Evolutionary conservation across 1,140 invertebrate genomes (phyloP), one percentile per base, ranked within the genome.

Genomic region (Eurosta solidaginis): DNA sequence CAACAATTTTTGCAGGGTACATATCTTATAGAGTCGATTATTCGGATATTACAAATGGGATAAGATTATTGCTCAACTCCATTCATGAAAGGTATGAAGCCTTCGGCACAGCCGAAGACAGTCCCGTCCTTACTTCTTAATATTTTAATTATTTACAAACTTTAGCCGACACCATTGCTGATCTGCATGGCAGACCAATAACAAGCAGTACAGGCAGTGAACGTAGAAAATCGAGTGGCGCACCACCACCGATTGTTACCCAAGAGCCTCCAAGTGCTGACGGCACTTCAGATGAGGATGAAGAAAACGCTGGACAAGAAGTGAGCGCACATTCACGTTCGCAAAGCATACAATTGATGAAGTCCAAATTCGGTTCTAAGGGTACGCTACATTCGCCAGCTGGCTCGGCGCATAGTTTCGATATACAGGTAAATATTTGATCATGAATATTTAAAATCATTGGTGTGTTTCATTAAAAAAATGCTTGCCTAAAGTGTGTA

Each of bases 331-430:
- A 85, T 2, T 86, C 85, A 0, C 85, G 85, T 4, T 86, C 86
- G 5, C 85, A 85, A 73, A 87, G 86, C 77, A 84, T 86, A 52
- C 86, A 87, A 44, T 33, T 87, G 80, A 80, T 82, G 74, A 87
- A 86, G 79, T 80, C 79, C 27, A 87, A 86, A 75, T 87, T 83
- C 20, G 83, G 84, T 4, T 85, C 85, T 0, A 87, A 87, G 75
- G 84, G 87, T 3, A 83, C 83, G 17, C 81, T 86, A 0, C 85
- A 87, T 25, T 88, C 83, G 33, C 84, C 84, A n/a, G 82, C 86
- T 49, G 87, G 84, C 36, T 87, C 83, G 0, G 87, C 84, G 12
- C 86, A 88, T 42, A 88, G 87, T 68, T 88, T 88, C 17, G 87
- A 88, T 81, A 76, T 87, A 22, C 87, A 88, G 83, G 87, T 88